A percentile compares a stretch with the other conserved stretches of the same genome.
phyloP scores from a whole-genome alignment of 2,113 vertebrate genomes.

The Ranitomeya imitator region DNA sequence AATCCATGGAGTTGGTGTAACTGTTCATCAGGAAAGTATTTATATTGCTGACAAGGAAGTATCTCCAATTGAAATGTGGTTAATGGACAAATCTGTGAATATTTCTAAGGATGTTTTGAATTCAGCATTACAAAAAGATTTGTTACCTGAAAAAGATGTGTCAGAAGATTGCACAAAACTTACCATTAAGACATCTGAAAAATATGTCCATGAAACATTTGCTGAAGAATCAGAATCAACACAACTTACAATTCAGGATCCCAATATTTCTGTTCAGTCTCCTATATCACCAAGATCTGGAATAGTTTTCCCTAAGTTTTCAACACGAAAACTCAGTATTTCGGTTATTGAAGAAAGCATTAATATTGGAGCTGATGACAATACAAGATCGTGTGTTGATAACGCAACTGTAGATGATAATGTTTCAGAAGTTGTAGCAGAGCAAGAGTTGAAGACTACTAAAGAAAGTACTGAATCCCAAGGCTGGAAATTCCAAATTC shows the following conservation, averaged over 20 bases:
- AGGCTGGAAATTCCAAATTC: constrained; percentile 25
- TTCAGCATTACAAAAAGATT: not conserved
- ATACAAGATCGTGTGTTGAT: not conserved
- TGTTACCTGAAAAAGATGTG: not conserved
- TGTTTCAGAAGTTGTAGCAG: not conserved
- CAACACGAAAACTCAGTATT: constrained; percentile 17
- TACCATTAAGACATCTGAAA: not conserved
- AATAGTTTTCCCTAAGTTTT: constrained; percentile 18
- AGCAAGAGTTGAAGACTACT: not conserved
- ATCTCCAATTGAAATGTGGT: not conserved
- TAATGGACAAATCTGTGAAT: not conserved
- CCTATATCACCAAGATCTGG: not conserved
- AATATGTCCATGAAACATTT: not conserved
- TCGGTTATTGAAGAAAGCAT: constrained; percentile 44
- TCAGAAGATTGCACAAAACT: not conserved
- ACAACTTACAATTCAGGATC: not conserved
- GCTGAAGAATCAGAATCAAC: not conserved
- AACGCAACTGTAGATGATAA: not conserved
- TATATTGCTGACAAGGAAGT: constrained; percentile 1
- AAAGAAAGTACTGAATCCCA: constrained; percentile 1
- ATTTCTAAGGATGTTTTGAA: not conserved
- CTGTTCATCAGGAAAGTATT: constrained; percentile 10
- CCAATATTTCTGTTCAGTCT: not conserved
- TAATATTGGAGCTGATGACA: constrained; percentile 26
- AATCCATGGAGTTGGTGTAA: not conserved